A percentile compares a stretch with the other conserved stretches of the same genome.
These are phyloP conservation scores for Austrofundulus limnaeus DNA, from an alignment of 2,113 vertebrate species.

Conservation along the genomic window DNA sequence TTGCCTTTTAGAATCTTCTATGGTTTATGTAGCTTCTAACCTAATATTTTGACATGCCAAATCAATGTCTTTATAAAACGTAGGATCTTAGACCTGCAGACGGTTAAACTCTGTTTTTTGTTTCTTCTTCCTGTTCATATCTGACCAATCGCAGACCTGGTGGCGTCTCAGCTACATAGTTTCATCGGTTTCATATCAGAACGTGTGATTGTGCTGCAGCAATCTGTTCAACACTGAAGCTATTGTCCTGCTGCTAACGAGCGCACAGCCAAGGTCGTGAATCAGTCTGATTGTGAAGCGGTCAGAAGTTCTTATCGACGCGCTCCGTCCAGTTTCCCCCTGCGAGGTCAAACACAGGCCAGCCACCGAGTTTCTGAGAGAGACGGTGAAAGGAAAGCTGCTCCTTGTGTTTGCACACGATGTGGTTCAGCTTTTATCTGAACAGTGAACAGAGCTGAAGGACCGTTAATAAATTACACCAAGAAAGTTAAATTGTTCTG, in stretches of 20 bases:
- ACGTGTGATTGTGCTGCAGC: slow-evolving; percentile 19
- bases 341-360: slow-evolving; percentile 8
- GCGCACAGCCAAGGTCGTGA: slow-evolving; percentile 1
- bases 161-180: slow-evolving; percentile 3
- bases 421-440: no score
- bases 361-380: no score
- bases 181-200: slow-evolving; percentile 14
- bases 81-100: neutral
- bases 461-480: no score
- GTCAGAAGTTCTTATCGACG: slow-evolving; percentile 27
- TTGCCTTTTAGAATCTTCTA: no score
- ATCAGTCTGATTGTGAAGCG: slow-evolving; percentile 15
- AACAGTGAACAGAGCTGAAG: no score
- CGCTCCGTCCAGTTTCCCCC: slow-evolving; percentile 4
- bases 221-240: slow-evolving; percentile 36
- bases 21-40: neutral
- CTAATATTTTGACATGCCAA: no score
- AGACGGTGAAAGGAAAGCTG: no score
- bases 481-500: no score
- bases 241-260: slow-evolving; percentile 29
- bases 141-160: neutral
- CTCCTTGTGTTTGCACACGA: no score
- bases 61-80: neutral
- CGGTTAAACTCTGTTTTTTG: neutral
- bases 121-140: neutral